These are phyloP conservation scores for Napeogenes inachia DNA, from an alignment of 2,888 invertebrate species.

Conservation along the genomic window DNA sequence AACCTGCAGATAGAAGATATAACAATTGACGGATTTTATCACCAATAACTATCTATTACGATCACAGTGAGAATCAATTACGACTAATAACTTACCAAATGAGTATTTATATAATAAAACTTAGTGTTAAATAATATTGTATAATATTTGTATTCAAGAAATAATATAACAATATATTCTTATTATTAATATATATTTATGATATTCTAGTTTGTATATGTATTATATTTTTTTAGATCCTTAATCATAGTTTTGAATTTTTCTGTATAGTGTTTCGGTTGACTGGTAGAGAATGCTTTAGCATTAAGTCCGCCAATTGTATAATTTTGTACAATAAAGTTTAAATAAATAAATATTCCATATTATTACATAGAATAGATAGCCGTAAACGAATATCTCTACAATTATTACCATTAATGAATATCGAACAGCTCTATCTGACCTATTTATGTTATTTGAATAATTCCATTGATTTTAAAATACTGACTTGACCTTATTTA, in stretches of 20 bases:
- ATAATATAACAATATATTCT: too few relatives aligned
- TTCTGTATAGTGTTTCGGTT: too few relatives aligned
- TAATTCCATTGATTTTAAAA: not conserved
- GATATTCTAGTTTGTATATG: too few relatives aligned
- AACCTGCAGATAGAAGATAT: conserved; percentile 29
- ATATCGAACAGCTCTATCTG: not conserved
- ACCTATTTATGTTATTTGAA: not conserved
- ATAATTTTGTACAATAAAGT: too few relatives aligned
- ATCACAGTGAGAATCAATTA: conserved; percentile 70
- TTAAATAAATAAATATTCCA: too few relatives aligned
- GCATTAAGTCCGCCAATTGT: too few relatives aligned
- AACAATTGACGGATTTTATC: conserved; percentile 67
- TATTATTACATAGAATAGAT: not conserved
- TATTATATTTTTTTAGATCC: too few relatives aligned
- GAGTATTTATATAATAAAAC: conserved; percentile 30
- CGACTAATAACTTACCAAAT: conserved; percentile 57
- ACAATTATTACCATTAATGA: not conserved
- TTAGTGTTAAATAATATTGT: not conserved
- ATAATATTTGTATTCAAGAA: not conserved
- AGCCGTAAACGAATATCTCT: not conserved
- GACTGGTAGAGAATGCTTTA: too few relatives aligned
- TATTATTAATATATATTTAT: too few relatives aligned
- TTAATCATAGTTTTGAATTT: too few relatives aligned
- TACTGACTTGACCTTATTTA: conserved; percentile 2
- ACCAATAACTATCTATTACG: conserved; percentile 69